A percentile compares a stretch with the other conserved stretches of the same genome.
phyloP scores from a whole-genome alignment of 2,888 invertebrate species.

The Drosophila austrosaltans region DNA sequence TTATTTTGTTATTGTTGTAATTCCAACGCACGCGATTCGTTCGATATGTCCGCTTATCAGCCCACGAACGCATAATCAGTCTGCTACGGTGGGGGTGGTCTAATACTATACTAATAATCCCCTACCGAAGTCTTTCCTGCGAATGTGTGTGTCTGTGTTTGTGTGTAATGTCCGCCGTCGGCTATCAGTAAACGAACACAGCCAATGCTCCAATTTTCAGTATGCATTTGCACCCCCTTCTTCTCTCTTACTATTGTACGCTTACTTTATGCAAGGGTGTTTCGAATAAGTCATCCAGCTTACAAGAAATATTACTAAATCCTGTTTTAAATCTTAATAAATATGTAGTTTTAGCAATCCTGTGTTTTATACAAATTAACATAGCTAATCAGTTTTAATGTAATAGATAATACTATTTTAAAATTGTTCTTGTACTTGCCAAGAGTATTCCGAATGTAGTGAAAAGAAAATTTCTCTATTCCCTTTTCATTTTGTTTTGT shows the following conservation, averaged over 20 bases:
- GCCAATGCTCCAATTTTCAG: conserved; percentile 32
- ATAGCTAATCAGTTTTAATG: too few relatives aligned
- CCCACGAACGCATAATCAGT: conserved; percentile 6
- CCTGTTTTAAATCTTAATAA: too few relatives aligned
- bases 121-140: conserved; percentile 26
- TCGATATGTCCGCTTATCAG: conserved; percentile 38
- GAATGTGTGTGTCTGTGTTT: conserved; percentile 21
- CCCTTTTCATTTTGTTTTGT: conserved; percentile 45
- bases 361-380: too few relatives aligned
- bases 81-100: not conserved
- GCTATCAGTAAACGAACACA: conserved; percentile 32
- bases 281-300: not conserved
- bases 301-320: not conserved
- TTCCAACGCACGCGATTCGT: conserved; percentile 33
- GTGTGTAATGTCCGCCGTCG: conserved; percentile 38
- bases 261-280: not conserved
- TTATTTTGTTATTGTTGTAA: conserved; percentile 36
- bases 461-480: not conserved
- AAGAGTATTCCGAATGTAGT: not conserved
- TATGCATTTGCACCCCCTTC: conserved; percentile 15
- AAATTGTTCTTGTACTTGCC: too few relatives aligned
- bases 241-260: conserved; percentile 14
- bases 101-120: conserved; percentile 10
- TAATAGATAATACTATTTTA: too few relatives aligned
- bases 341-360: too few relatives aligned